These are phyloP conservation scores for Agrotis ipsilon DNA, from an alignment of 2,888 invertebrate genomes.

Conservation along the genomic window DNA sequence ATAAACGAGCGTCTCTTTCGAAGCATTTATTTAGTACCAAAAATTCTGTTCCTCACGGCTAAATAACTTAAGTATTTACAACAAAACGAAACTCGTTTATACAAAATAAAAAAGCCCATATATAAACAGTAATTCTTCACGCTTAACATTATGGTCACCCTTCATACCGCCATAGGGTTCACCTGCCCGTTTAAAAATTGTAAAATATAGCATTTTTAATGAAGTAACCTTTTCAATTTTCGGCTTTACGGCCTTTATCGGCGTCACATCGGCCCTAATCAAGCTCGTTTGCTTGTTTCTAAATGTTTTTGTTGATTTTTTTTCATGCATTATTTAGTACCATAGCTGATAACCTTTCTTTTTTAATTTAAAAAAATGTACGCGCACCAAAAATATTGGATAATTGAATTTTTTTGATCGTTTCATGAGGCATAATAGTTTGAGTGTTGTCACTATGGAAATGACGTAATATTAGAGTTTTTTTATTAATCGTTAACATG, in stretches of 20 bases:
- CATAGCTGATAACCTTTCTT: conserved; percentile 84
- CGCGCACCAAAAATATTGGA: conserved; percentile 74
- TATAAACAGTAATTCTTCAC: conserved; percentile 55
- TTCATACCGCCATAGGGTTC: conserved; percentile 79
- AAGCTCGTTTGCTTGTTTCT: conserved; percentile 82
- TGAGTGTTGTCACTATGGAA: conserved; percentile 52
- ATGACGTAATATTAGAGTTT: conserved; percentile 33
- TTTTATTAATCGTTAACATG: conserved; percentile 46
- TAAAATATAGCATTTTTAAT: conserved; percentile 91
- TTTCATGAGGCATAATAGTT: conserved; percentile 69
- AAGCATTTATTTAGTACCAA: background rate
- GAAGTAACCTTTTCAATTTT: conserved; percentile 90
- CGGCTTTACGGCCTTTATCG: conserved; percentile 88
- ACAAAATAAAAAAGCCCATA: conserved; percentile 18
- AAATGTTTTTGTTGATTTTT: conserved; percentile 73
- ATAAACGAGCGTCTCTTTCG: background rate
- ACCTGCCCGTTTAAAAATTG: conserved; percentile 88
- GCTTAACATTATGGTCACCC: conserved; percentile 76
- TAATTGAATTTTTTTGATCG: conserved; percentile 81
- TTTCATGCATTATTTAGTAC: conserved; percentile 75
- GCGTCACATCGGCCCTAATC: conserved; percentile 90
- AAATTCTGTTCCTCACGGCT: background rate
- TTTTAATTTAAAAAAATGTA: conserved; percentile 79
- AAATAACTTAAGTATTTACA: background rate
- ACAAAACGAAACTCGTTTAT: background rate